phyloP scores from a whole-genome alignment of 2,888 invertebrate genomes.

The Hemithea aestivaria region DNA sequence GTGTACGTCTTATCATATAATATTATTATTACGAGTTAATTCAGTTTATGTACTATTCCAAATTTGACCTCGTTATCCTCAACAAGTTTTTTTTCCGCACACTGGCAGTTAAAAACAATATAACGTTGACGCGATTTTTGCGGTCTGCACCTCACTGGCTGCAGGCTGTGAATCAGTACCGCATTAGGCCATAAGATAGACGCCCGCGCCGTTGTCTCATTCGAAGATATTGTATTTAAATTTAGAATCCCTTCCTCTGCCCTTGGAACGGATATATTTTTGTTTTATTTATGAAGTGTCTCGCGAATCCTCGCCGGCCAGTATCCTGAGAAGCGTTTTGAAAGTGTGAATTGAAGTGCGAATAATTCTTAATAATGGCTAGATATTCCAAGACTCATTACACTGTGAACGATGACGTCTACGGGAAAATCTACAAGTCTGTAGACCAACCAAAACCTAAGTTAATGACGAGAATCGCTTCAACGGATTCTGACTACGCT shows the following conservation, averaged over 20 bases:
- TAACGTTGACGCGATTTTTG: slow-evolving; percentile 63
- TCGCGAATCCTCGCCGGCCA: slow-evolving; percentile 48
- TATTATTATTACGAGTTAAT: slow-evolving; percentile 15
- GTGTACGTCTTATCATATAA: slow-evolving; percentile 23
- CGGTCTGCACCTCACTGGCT: slow-evolving; percentile 47
- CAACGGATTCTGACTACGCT: slow-evolving; percentile 55
- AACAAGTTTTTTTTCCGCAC: no score
- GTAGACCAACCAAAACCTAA: slow-evolving; percentile 7
- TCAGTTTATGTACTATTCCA: no score
- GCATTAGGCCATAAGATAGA: slow-evolving; percentile 70
- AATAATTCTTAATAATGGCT: slow-evolving; percentile 23
- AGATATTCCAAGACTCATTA: slow-evolving; percentile 61
- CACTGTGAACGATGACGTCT: slow-evolving; percentile 69
- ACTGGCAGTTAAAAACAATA: slow-evolving; percentile 36
- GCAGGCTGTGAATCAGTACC: slow-evolving; percentile 66
- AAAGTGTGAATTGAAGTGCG: slow-evolving; percentile 27
- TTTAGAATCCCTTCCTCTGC: slow-evolving; percentile 65
- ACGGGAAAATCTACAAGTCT: slow-evolving; percentile 66
- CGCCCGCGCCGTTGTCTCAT: slow-evolving; percentile 64
- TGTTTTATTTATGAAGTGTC: slow-evolving; percentile 42
- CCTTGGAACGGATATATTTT: slow-evolving; percentile 45
- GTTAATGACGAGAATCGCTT: slow-evolving; percentile 34
- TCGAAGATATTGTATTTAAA: slow-evolving; percentile 67
- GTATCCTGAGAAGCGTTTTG: slow-evolving; percentile 44
- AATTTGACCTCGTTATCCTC: no score